Conservation (phyloP, 2,888 invertebrate genomes). For the Agriopis aurantiaria region DNA sequence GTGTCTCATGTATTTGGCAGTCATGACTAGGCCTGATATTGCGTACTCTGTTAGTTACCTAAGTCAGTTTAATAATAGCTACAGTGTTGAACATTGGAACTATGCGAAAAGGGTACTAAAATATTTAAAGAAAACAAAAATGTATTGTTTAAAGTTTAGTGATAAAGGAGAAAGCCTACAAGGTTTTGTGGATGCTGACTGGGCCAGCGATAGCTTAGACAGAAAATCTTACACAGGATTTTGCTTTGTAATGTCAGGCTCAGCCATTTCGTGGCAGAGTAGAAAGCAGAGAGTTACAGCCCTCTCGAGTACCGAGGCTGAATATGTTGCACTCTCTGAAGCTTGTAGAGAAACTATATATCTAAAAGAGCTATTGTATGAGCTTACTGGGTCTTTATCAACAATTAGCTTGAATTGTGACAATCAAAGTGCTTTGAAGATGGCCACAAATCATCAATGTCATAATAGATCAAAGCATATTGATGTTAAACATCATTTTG, state of each 20-base stretch:
- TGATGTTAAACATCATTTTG: no score
- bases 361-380: neutral
- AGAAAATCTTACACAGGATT: constrained; percentile 37
- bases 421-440: no score
- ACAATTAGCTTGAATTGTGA: no score
- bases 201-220: constrained; percentile 25
- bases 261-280: constrained; percentile 31
- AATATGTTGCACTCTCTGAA: constrained; percentile 11
- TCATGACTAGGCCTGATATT: neutral
- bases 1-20: neutral
- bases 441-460: no score
- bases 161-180: neutral
- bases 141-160: neutral
- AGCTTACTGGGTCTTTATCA: no score
- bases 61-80: neutral
- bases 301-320: neutral
- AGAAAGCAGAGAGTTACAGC: constrained; percentile 19
- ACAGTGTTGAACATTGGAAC: neutral
- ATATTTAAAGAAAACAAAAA: neutral
- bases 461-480: no score
- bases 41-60: neutral
- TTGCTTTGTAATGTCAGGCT: constrained; percentile 23
- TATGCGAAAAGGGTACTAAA: neutral
- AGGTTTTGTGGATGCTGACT: constrained; percentile 35
- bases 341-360: constrained; percentile 2